Base-by-base conservation (phyloP, 1,140 invertebrate genomes). In the Triops longicaudatus region DNA sequence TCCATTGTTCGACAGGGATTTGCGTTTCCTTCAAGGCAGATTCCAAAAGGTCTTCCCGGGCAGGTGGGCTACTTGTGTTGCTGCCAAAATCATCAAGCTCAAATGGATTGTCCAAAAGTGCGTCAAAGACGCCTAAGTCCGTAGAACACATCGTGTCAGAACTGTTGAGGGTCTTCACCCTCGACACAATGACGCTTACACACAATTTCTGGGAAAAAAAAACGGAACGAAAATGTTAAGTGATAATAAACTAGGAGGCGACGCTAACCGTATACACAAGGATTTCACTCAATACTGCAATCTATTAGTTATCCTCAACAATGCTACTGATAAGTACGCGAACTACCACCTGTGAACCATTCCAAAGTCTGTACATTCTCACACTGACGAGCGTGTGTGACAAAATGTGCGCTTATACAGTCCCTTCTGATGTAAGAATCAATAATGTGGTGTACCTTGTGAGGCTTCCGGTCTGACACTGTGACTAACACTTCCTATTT, bases 121-220 rank as follows among this genome's bases (percentile, higher is more conserved):
- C 50, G 50, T 63, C 50, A 63, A 63, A 63, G 22, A 63, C 50
- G 10, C 50, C 50, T 63, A 63, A 63, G 22, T 63, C 50, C n/a
- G n/a, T 22, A 17, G 50, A n/a, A 63, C 50, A 63, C 50, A 63
- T 63, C 17, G 50, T 63, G 50, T 63, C 50, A 22, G 50, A 63
- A 17, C 50, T 63, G 50, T 63, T 63, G 50, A 63, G 50, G 50
- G 50, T 63, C 50, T 63, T 63, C 50, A 22, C 50, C 50, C 50
- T 63, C 50, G 22, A 5, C 14, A 14, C 10, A 63, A 63, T 63
- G 50, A 63, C 50, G 50, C 50, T 22, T 22, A 63, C 14, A 63
- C 31, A 7, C 31, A 37, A 37, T 37, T 4, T 37, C 31, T 37
- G 31, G 31, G 31, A 37, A 37, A 7, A 7, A 37, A 37, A 2